Evolutionary conservation across 2,797 vertebrate species (phyloP).

Genomic region (Liasis olivaceus): DNA sequence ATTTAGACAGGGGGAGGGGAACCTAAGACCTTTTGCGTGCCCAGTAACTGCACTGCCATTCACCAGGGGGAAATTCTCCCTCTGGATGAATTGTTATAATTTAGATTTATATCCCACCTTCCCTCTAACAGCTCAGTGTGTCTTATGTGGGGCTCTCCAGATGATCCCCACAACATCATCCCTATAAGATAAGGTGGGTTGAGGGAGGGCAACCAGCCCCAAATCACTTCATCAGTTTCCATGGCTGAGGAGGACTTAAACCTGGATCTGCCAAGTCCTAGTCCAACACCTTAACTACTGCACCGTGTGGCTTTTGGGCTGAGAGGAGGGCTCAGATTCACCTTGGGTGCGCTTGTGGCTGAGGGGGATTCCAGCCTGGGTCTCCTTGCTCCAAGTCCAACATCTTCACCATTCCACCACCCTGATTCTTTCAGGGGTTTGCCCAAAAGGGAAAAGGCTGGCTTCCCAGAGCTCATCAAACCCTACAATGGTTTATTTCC

Average conservation of each 20-base stretch:
- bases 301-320: no score
- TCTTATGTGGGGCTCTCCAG: background rate
- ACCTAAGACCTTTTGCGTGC: background rate
- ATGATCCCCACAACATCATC: background rate
- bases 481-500: background rate
- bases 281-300: background rate
- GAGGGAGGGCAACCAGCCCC: background rate
- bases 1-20: background rate
- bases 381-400: background rate
- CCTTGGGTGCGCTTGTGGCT: background rate
- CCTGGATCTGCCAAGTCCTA: background rate
- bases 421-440: background rate
- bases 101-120: background rate
- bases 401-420: background rate
- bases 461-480: background rate
- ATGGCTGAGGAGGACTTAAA: no score
- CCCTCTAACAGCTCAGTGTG: background rate
- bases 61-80: background rate
- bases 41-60: no score
- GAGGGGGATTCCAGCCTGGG: background rate
- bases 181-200: background rate
- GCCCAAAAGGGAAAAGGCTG: background rate
- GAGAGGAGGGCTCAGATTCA: no score
- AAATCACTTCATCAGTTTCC: background rate
- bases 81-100: background rate